Conservation (phyloP, 2,797 vertebrate genomes). For the Eremophila alpestris region DNA sequence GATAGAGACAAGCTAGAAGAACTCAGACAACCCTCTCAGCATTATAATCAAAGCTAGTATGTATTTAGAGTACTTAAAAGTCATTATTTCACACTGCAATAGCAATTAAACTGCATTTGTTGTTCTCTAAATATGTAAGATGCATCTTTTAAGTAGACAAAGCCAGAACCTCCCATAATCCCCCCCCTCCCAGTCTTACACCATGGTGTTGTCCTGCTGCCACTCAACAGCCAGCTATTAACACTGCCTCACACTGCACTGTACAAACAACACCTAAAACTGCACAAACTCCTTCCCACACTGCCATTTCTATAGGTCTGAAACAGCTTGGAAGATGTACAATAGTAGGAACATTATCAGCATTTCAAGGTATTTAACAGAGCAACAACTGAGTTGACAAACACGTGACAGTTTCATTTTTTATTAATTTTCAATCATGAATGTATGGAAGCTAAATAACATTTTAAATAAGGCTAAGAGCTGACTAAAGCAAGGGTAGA, state of each 20-base stretch:
- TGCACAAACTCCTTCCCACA: background rate
- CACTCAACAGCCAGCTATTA: background rate
- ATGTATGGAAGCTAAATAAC: background rate
- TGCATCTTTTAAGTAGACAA: background rate
- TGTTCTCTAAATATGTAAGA: background rate
- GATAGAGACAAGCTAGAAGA: background rate
- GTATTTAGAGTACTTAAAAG: background rate
- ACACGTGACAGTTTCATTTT: background rate
- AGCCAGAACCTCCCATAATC: background rate
- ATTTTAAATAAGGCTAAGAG: background rate
- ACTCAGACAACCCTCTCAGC: background rate
- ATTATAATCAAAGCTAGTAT: background rate
- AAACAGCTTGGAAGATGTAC: background rate
- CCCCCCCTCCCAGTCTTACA: rapidly evolving
- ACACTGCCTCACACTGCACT: background rate
- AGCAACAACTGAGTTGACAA: background rate
- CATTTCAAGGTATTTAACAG: background rate
- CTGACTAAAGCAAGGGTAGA: background rate
- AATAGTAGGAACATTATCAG: background rate
- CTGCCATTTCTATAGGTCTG: background rate
- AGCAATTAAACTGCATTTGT: background rate
- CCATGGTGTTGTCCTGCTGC: background rate
- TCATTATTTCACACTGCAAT: background rate
- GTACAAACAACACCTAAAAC: background rate
- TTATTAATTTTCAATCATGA: background rate